phyloP scores from a whole-genome alignment of 1,140 invertebrate genomes.

The Pseudoatta argentina region DNA sequence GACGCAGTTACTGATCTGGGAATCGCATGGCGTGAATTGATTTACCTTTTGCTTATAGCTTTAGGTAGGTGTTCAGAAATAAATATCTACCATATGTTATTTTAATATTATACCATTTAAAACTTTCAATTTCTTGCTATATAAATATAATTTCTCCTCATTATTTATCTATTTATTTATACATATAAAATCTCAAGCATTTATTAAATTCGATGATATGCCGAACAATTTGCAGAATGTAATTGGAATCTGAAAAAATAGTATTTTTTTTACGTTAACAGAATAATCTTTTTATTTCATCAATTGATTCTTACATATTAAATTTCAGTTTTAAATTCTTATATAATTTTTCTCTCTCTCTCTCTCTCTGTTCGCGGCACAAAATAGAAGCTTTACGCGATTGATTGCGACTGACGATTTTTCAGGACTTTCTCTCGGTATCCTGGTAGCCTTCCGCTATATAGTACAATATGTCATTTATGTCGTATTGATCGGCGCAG shows the following conservation, averaged over 20 bases:
- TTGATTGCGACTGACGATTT: constrained; percentile 43
- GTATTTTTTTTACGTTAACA: not conserved
- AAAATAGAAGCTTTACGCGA: constrained; percentile 7
- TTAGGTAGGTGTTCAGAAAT: constrained; percentile 86
- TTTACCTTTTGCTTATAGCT: constrained; percentile 88
- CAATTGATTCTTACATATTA: constrained; percentile 22
- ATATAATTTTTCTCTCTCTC: not conserved
- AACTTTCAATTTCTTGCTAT: not conserved
- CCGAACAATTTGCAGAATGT: not conserved
- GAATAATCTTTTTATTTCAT: constrained; percentile 5
- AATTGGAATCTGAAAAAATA: not conserved
- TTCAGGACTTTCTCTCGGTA: constrained; percentile 88
- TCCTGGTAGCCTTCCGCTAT: constrained; percentile 89
- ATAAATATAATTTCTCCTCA: not conserved
- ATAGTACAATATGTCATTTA: constrained; percentile 90
- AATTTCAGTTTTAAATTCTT: constrained; percentile 40
- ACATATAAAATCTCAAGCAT: not conserved
- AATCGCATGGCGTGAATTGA: constrained; percentile 88
- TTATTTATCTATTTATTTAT: not conserved
- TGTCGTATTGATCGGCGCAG: constrained; percentile 88
- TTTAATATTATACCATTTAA: not conserved
- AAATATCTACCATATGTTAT: not conserved
- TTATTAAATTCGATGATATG: constrained; percentile 8
- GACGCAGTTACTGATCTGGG: constrained; percentile 89
- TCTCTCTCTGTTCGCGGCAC: not conserved